These are phyloP conservation scores for Pseudochirops corinnae DNA, from an alignment of 2,797 vertebrate species.

Conservation along the genomic window DNA sequence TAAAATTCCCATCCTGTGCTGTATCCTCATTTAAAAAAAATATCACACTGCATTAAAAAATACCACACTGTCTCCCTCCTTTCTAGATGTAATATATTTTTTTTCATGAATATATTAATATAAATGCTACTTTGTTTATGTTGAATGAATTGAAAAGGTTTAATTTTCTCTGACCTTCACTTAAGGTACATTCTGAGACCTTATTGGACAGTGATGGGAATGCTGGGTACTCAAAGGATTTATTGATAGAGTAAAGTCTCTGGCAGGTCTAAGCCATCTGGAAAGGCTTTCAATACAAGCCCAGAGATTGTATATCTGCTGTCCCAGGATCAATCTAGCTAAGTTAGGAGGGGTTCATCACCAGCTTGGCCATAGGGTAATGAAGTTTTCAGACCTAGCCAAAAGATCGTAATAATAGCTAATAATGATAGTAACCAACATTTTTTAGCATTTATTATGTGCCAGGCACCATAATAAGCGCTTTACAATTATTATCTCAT, in stretches of 20 bases:
- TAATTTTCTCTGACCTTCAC: background rate
- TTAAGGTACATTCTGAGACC: background rate
- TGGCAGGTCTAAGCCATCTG: background rate
- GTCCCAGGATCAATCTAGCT: background rate
- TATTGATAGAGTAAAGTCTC: background rate
- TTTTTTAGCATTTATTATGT: background rate
- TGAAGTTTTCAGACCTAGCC: background rate
- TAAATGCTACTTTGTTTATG: background rate
- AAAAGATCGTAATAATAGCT: background rate
- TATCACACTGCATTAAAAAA: background rate
- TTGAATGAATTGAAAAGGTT: background rate
- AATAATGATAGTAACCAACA: background rate
- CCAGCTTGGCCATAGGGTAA: background rate
- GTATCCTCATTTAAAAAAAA: background rate
- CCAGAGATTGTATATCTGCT: background rate
- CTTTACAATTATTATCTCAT: background rate
- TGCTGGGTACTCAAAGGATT: background rate
- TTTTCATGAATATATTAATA: background rate
- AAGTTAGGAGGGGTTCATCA: background rate
- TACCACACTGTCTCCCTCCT: background rate
- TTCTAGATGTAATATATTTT: background rate
- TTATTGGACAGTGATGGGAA: background rate
- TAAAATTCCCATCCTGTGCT: background rate
- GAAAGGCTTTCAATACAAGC: background rate
- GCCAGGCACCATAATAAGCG: background rate